phyloP scores from a whole-genome alignment of 1,140 invertebrate species.

The Tribolium madens region DNA sequence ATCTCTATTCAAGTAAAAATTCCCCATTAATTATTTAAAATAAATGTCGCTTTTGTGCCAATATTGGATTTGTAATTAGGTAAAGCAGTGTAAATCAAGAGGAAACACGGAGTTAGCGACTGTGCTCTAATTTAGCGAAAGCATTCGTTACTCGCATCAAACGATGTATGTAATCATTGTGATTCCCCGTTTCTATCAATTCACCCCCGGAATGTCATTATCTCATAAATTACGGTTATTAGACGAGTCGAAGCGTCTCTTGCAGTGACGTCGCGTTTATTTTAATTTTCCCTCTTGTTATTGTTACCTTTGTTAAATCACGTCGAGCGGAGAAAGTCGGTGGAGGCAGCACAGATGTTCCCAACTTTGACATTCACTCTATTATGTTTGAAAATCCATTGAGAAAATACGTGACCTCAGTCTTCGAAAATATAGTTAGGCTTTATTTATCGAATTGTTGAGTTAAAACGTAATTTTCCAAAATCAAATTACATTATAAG shows the following conservation, averaged over 20 bases:
- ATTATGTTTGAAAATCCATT: slow-evolving; percentile 43
- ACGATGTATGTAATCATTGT: slow-evolving; percentile 39
- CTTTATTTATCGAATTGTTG: slow-evolving; percentile 4
- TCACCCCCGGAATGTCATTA: slow-evolving; percentile 26
- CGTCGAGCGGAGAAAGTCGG: slow-evolving; percentile 14
- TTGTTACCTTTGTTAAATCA: slow-evolving; percentile 27
- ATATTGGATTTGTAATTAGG: slow-evolving; percentile 46
- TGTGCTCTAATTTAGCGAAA: slow-evolving; percentile 40
- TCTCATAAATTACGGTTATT: slow-evolving; percentile 24
- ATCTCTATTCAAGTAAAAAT: background rate
- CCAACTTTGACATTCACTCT: slow-evolving; percentile 43
- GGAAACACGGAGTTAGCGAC: slow-evolving; percentile 1
- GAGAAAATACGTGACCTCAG: slow-evolving; percentile 37
- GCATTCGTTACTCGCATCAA: slow-evolving; percentile 37
- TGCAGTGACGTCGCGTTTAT: slow-evolving; percentile 5
- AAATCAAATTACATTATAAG: slow-evolving; percentile 9
- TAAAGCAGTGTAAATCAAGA: slow-evolving; percentile 31
- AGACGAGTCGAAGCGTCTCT: background rate
- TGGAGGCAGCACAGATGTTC: slow-evolving; percentile 37
- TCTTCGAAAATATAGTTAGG: slow-evolving; percentile 21
- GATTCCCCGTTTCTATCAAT: slow-evolving; percentile 24
- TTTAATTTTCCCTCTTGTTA: slow-evolving; percentile 19
- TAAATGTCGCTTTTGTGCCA: slow-evolving; percentile 1
- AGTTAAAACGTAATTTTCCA: slow-evolving; percentile 19
- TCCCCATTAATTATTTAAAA: too few species aligned